These are phyloP conservation scores for Bubalus kerabau DNA, from an alignment of 2,113 vertebrate genomes.

Conservation along the genomic window DNA sequence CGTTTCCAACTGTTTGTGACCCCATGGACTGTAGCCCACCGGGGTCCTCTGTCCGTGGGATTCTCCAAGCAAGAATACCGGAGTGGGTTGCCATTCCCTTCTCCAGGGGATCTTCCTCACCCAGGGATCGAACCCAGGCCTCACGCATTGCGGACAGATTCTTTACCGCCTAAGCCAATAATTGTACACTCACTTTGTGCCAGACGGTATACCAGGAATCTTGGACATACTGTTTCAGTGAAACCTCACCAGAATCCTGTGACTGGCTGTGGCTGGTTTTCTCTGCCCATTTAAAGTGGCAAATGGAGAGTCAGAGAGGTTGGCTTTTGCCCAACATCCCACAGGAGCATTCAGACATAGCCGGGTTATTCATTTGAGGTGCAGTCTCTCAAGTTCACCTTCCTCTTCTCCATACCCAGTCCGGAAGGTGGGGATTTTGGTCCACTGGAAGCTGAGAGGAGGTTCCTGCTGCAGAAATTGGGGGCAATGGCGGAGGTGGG, in stretches of 20 bases:
- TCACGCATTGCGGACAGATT: not conserved
- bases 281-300: not conserved
- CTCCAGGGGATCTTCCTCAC: not conserved
- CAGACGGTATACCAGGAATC: no score
- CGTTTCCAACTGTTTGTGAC: accelerated
- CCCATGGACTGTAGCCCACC: not conserved
- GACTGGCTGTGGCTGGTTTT: not conserved
- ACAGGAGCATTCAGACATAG: not conserved
- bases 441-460: not conserved
- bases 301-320: not conserved
- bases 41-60: not conserved
- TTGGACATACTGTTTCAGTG: not conserved
- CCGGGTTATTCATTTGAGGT: not conserved
- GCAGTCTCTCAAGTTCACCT: not conserved
- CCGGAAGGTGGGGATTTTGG: not conserved
- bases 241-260: not conserved
- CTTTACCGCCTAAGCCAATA: not conserved
- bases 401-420: not conserved
- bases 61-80: not conserved
- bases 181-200: accelerated
- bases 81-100: not conserved
- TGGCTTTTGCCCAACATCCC: not conserved
- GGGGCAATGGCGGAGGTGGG: accelerated
- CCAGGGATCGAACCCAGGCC: not conserved
- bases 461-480: not conserved